A percentile compares a stretch with the other conserved stretches of the same genome.
Evolutionary conservation across 2,888 invertebrate species (phyloP).

Genomic region (Agonum fuliginosum): DNA sequence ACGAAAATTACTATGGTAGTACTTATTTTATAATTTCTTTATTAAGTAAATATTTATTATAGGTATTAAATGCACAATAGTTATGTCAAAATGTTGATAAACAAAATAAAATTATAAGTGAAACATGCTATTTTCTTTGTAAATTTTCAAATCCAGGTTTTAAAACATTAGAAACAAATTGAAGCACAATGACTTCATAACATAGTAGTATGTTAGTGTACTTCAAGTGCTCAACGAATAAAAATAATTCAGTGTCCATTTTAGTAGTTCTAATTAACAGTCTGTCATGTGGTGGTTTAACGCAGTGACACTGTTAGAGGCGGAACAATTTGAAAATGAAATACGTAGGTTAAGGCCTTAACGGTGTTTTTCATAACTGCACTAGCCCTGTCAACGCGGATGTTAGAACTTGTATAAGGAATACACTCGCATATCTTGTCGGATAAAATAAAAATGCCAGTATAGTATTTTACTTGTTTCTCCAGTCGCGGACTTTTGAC

Average conservation of each 20-base stretch:
- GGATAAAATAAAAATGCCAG: constrained; percentile 12
- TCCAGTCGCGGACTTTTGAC: constrained; percentile 44
- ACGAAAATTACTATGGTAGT: no score
- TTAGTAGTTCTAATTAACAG: constrained; percentile 3
- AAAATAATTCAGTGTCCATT: neutral
- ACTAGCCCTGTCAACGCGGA: constrained; percentile 44
- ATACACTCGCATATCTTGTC: constrained; percentile 41
- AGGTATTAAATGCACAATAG: no score
- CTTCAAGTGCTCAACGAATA: neutral
- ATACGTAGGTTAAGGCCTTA: constrained; percentile 40
- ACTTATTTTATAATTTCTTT: no score
- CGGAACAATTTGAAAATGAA: constrained; percentile 43
- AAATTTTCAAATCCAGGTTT: no score
- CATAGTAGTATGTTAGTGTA: constrained; percentile 16
- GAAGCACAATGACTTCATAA: no score
- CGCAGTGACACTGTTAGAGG: constrained; percentile 29
- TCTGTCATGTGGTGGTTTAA: neutral
- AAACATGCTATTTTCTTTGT: no score
- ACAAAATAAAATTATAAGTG: no score
- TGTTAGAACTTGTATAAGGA: constrained; percentile 10
- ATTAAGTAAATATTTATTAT: no score
- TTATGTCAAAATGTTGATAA: no score
- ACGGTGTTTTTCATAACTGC: constrained; percentile 42
- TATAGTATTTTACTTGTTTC: constrained; percentile 38
- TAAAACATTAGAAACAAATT: no score